phyloP scores from a whole-genome alignment of 2,113 vertebrate genomes.

The Uria aalge region DNA sequence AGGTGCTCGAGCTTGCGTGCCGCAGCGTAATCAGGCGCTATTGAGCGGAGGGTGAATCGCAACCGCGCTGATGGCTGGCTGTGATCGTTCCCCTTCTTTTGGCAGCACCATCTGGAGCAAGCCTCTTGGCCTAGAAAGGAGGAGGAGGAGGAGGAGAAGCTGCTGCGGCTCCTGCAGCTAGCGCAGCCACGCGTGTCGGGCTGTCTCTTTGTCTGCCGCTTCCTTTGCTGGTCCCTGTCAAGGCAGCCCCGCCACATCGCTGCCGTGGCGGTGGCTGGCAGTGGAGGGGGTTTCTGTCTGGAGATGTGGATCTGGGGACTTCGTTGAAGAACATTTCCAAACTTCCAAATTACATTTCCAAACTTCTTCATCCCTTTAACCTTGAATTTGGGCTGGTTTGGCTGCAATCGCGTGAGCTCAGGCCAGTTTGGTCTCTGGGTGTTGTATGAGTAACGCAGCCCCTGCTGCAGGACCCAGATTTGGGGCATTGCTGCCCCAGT shows the following conservation, averaged over 20 bases:
- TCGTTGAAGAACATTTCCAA: background rate
- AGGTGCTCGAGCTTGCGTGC: background rate
- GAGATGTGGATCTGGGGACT: background rate
- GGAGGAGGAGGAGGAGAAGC: background rate
- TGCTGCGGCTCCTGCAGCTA: background rate
- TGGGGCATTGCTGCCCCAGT: fast-evolving
- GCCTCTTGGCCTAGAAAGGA: background rate
- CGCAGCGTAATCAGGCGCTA: background rate
- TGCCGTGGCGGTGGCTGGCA: background rate
- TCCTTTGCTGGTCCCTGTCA: background rate
- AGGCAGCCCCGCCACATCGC: background rate
- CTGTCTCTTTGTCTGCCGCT: background rate
- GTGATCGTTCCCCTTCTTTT: background rate
- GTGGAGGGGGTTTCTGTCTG: background rate
- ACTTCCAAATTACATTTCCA: background rate
- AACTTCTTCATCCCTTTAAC: background rate
- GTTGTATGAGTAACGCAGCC: background rate
- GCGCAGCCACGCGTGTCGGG: background rate
- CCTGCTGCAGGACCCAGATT: background rate
- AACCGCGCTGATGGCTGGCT: background rate
- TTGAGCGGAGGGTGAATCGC: background rate
- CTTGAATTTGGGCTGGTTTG: background rate
- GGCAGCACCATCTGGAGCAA: background rate
- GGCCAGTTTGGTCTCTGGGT: no score
- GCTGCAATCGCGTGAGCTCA: background rate